Base-by-base conservation (phyloP, 2,797 vertebrate genomes). In the Sparus aurata region DNA sequence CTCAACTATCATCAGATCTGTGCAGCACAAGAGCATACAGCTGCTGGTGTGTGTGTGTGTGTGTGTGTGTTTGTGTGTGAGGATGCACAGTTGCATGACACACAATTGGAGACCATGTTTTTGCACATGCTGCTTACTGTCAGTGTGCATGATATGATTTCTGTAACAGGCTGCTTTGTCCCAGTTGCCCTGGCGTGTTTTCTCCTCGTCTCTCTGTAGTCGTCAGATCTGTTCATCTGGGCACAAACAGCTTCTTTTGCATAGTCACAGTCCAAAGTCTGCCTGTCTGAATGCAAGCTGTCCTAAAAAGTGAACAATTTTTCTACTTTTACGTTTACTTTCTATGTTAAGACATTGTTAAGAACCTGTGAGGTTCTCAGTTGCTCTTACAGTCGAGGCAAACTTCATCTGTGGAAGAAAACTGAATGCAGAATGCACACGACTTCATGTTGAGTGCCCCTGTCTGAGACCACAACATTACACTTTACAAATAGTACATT, bases 151-250 rank as follows among this genome's bases (percentile, higher is more conserved):
- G 72, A 45, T 76, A 34, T 67, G 65, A 74, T 80, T 76, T 73
- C 71, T 68, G 27, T 43, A 73, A 70, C 57, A 62, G 62, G 62
- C 47, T 16, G 38, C 53, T 75, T 20, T 69, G 27, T 27, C 27
- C 27, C 27, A 27, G 27, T 27, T 23, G n/a, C 12, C 3, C 12
- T 25, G 10, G 68, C 57, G 68, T 50, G 49, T 41, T 57, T 38
- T 53, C 62, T 38, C 47, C 5, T 59, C 4, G 17, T 55, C 17
- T 47, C 38, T 30, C 9, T 1, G 50, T 80, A 61, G 67, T 84
- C 80, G 79, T 84, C 78, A 80, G 73, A 71, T 86, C 57, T 80
- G 84, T 70, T 83, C 63, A 12, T 60, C 27, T 38, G 18, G 23
- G 15, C 15, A 78, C 80, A 83, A 70, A 78, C 60, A 64, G 59